These are phyloP conservation scores for Adrianichthys oophorus DNA, from an alignment of 2,797 vertebrate genomes.

Conservation along the genomic window DNA sequence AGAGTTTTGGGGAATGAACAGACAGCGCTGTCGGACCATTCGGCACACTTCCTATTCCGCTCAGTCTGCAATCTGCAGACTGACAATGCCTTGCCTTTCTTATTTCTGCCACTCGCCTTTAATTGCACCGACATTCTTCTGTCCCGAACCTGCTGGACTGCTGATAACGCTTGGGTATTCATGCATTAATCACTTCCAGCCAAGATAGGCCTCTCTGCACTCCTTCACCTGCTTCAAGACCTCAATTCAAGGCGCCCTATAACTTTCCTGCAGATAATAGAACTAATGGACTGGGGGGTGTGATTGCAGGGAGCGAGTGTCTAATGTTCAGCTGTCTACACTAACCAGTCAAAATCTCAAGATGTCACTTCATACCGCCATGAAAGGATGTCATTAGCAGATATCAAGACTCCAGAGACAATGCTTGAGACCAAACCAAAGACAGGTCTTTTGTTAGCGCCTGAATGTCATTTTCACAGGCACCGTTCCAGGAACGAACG, in stretches of 20 bases:
- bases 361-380: slow-evolving; percentile 53
- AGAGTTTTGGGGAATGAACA: slow-evolving; percentile 76
- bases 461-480: slow-evolving; percentile 50
- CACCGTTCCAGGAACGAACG: slow-evolving; percentile 31
- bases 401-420: slow-evolving; percentile 38
- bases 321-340: slow-evolving; percentile 37
- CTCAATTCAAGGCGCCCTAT: slow-evolving; percentile 54
- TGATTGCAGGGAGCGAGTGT: slow-evolving; percentile 30
- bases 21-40: slow-evolving; percentile 49
- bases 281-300: slow-evolving; percentile 46
- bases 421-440: slow-evolving; percentile 32
- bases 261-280: slow-evolving; percentile 56
- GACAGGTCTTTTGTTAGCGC: slow-evolving; percentile 39
- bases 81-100: slow-evolving; percentile 40
- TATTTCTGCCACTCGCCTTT: slow-evolving; percentile 51
- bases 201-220: slow-evolving; percentile 18
- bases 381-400: slow-evolving; percentile 57
- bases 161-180: slow-evolving; percentile 65
- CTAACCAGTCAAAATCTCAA: slow-evolving; percentile 35
- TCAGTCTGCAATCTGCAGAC: slow-evolving; percentile 69
- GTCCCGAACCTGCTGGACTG: slow-evolving; percentile 55
- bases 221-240: slow-evolving; percentile 58
- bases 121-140: slow-evolving; percentile 66
- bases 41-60: slow-evolving; percentile 26
- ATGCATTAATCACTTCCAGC: slow-evolving; percentile 62